Evolutionary conservation across 2,888 invertebrate species (phyloP), one percentile per base, ranked within the genome.

Genomic region (Mesorhabditis belari): DNA sequence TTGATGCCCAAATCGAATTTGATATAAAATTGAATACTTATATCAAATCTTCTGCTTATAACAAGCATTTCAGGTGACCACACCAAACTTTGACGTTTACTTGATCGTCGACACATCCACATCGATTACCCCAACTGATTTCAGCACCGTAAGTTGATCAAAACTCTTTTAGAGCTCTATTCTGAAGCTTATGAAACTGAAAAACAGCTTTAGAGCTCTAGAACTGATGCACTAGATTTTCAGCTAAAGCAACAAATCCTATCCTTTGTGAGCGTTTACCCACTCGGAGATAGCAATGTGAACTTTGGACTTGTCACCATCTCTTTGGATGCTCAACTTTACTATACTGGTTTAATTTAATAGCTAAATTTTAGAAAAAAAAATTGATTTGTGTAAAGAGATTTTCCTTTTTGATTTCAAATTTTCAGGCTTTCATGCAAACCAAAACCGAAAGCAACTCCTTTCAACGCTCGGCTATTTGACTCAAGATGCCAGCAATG

Each of bases 61-160:
- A n/a, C 44, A n/a, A 9, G 35, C n/a, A 17, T 35, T 35, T 35
- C n/a, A 64, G 26, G 55, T 73, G 9, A 56, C 53, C 9, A 23
- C 61, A 12, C 63, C 71, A 25, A 63, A 66, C 57, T 73, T 70
- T 52, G 71, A 73, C 53, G 65, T 73, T 49, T 73, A 73, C 52
- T 58, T 73, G n/a, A 61, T 73, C 49, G 63, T 71, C 51, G 73
- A 73, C 61, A 65, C 64, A 24, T 73, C 73, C 24, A 62, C 64
- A 19, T 56, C 64, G 6, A 62, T 69, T 4, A 52, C 58, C 6
- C 53, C 66, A 23, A 49, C 65, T 5, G 67, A 71, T 21, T 73
- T 73, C 35, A 58, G 65, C n/a, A 63, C 62, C 19, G 69, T 69
- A 28, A 44, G 55, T 6, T n/a, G 5, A 21, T n/a, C 58, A 57